phyloP scores from a whole-genome alignment of 2,797 vertebrate genomes.

The Euthynnus affinis region DNA sequence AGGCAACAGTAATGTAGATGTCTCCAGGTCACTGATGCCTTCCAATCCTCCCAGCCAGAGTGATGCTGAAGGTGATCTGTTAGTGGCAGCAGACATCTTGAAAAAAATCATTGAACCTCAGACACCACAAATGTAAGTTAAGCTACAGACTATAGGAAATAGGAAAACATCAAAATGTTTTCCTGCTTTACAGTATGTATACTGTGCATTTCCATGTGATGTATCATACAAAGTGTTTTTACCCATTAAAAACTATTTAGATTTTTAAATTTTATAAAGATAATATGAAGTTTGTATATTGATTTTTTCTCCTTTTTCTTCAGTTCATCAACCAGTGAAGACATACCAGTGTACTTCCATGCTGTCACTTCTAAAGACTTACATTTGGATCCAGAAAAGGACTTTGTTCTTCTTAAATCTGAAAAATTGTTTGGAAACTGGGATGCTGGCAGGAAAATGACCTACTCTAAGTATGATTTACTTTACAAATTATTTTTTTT shows the following conservation, averaged over 20 bases:
- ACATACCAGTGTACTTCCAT: constrained; percentile 11
- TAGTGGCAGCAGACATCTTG: not conserved
- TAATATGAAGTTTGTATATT: not conserved
- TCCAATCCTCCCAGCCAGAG: rapidly evolving
- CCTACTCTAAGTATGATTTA: constrained; percentile 9
- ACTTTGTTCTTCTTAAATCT: not conserved
- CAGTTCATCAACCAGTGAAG: constrained; percentile 3
- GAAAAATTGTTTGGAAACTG: not conserved
- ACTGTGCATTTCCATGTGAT: not conserved
- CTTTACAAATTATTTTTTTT: not conserved
- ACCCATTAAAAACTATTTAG: not conserved
- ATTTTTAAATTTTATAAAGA: not conserved
- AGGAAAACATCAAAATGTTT: too few relatives aligned
- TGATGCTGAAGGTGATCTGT: not conserved
- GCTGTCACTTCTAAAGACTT: constrained; percentile 37
- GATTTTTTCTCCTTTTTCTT: not conserved
- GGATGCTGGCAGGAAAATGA: rapidly evolving
- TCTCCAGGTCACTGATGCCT: not conserved
- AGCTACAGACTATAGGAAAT: not conserved
- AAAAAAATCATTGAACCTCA: not conserved
- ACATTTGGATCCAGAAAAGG: not conserved
- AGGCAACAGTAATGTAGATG: rapidly evolving
- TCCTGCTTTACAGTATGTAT: not conserved
- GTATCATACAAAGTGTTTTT: too few relatives aligned
- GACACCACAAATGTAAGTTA: constrained; percentile 9